These are phyloP conservation scores for Theodoxus fluviatilis DNA, from an alignment of 2,888 invertebrate genomes.

Conservation along the genomic window DNA sequence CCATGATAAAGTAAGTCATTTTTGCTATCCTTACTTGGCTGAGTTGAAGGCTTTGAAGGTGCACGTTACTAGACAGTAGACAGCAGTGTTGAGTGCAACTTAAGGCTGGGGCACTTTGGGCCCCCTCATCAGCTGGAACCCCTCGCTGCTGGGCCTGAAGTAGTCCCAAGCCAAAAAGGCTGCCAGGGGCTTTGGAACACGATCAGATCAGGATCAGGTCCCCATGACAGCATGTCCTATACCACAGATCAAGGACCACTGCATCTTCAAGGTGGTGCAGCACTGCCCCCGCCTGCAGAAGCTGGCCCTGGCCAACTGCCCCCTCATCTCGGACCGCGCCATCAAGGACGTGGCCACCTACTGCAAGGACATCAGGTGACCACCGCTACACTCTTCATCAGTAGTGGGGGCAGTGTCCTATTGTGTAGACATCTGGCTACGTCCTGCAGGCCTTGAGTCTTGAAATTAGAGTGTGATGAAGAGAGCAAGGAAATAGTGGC, in stretches of 20 bases:
- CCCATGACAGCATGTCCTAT: not conserved
- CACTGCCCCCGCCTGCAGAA: slow-evolving; percentile 55
- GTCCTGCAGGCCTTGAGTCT: no score
- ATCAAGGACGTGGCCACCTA: slow-evolving; percentile 57
- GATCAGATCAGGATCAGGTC: not conserved
- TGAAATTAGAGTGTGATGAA: no score
- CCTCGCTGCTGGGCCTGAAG: no score
- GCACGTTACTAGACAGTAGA: no score
- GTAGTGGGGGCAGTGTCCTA: slow-evolving; percentile 19
- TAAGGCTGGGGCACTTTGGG: no score
- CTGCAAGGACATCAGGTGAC: slow-evolving; percentile 52
- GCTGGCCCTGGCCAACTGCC: slow-evolving; percentile 59
- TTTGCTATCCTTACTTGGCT: no score
- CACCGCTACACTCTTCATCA: not conserved
- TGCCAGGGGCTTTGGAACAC: not conserved
- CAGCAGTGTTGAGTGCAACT: no score
- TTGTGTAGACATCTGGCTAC: slow-evolving; percentile 7
- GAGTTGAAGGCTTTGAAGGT: no score
- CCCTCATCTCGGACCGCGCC: slow-evolving; percentile 55
- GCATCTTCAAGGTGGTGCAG: slow-evolving; percentile 54
- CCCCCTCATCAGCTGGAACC: not conserved
- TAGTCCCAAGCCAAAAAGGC: no score
- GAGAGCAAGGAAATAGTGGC: no score
- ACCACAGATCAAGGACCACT: slow-evolving; percentile 52
- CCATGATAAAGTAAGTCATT: no score